These are phyloP conservation scores for Drosophila ercepeae DNA, from an alignment of 1,140 invertebrate genomes.

Conservation along the genomic window DNA sequence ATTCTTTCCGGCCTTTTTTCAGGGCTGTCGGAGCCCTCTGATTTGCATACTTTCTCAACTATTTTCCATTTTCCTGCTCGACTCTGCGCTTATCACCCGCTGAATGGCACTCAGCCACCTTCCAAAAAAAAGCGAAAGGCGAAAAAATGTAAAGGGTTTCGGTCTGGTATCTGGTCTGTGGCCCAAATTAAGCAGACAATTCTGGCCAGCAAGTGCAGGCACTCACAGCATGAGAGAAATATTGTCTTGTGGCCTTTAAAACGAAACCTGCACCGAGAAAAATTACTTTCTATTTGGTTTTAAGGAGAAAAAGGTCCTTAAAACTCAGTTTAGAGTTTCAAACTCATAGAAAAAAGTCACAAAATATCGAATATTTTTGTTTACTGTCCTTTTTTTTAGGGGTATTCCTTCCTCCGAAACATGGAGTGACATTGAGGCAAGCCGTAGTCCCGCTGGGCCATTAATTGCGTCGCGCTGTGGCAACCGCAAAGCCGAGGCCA, in stretches of 20 bases:
- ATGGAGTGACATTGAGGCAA: conserved; percentile 1
- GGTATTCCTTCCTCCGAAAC: too few relatives aligned
- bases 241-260: conserved; percentile 30
- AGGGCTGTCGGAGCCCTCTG: conserved; percentile 31
- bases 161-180: conserved; percentile 5
- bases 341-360: neutral
- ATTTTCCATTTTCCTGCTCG: conserved; percentile 57
- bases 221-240: conserved; percentile 27
- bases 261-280: conserved; percentile 6
- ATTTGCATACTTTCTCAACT: conserved; percentile 77
- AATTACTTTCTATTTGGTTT: neutral
- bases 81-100: conserved; percentile 51
- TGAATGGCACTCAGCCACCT: conserved; percentile 48
- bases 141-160: conserved; percentile 49
- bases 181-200: conserved; percentile 57
- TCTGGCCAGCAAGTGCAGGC: conserved; percentile 42
- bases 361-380: too few relatives aligned
- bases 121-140: too few relatives aligned
- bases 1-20: conserved; percentile 31
- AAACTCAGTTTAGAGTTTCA: neutral
- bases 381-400: too few relatives aligned
- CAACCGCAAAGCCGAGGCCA: conserved; percentile 51
- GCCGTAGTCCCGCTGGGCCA: conserved; percentile 34
- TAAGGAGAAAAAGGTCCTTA: neutral
- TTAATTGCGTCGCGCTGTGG: conserved; percentile 61